Evolutionary conservation across 2,888 invertebrate genomes (phyloP), one percentile per base, ranked within the genome.

Genomic region (Mythimna lalbum): DNA sequence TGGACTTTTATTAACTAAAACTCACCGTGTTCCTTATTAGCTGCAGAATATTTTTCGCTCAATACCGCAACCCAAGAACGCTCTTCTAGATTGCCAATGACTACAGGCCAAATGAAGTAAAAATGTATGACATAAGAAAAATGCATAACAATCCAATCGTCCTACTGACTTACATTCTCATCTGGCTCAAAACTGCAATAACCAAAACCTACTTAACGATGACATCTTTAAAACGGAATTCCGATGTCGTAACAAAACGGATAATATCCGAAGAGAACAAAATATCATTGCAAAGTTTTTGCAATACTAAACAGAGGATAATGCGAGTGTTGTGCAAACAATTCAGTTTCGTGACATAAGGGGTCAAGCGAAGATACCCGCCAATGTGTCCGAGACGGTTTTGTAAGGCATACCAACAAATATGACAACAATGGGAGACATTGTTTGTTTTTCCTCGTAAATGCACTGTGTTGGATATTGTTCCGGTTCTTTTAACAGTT

Each of bases 211-310:
- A 63, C 59, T 61, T 78, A 57, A 53, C 55, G 31, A 69, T 74
- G 70, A 62, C 75, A 74, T 82, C 63, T 78, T 64, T 43, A 33
- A 71, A 43, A 66, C n/a, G 47, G 64, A 63, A 82, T 80, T 70
- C 67, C 71, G 33, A 82, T 78, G 68, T 60, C 50, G 76, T 65
- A 82, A 79, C 56, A 69, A 53, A 76, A 63, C 60, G 50, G 60
- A 76, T 66, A 61, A 65, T 59, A 23, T 68, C 36, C 52, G 39
- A 23, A 63, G 19, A 65, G 10, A 52, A 60, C 59, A 73, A 71
- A 77, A 73, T 72, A 61, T 64, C 9, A n/a, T 74, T 73, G 66
- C 39, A 72, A 62, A 31, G 27, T 77, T 57, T 56, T 81, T 60
- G 80, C 72, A 83, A 83, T 64, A 60, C 53, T 36, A 50, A 70